Evolutionary conservation across 1,140 invertebrate genomes (phyloP), one percentile per base, ranked within the genome.

Genomic region (Drosophila simulans): DNA sequence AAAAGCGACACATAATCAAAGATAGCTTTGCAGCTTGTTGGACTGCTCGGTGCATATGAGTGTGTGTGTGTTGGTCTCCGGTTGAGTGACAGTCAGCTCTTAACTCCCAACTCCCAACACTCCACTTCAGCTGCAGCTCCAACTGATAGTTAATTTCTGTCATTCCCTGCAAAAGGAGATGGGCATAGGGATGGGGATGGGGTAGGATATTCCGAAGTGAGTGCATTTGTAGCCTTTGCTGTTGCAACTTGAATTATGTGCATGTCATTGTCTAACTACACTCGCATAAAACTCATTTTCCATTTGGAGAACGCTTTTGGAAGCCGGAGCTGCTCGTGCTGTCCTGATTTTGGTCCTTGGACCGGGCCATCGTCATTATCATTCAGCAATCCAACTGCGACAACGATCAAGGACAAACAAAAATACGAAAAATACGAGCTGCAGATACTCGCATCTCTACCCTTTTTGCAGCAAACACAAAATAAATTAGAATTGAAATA

Each of bases 401-500:
- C 83, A 88, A 88, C 79, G 83, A 88, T 89, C 83, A 17, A 17
- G 82, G 76, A 84, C 64, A 70, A 70, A 70, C 64, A 56, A 65
- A 65, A 68, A 70, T 55, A 68, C 73, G 34, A 39, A 69, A 70
- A 70, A 70, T 70, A 57, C 64, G 69, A 63, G 63, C 76, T 76
- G 65, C 69, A 64, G 77, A 77, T 74, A 8, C 51, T 54, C 51
- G 51, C 17, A 77, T 82, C 78, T 79, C 75, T 72, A 60, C 76
- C 79, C 35, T 39, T 88, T 88, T 88, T 77, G 66, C 71, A 64
- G 75, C 59, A 75, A 75, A 75, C 72, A 89, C 84, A 84, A 89
- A 89, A 89, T 89, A 89, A 89, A 89, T 89, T 89, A 89, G 84
- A 89, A 89, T 89, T 89, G 84, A 89, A 89, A 89, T 89, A 89